These are phyloP conservation scores for Nasua narica DNA, from an alignment of 2,797 vertebrate species.

Conservation along the genomic window DNA sequence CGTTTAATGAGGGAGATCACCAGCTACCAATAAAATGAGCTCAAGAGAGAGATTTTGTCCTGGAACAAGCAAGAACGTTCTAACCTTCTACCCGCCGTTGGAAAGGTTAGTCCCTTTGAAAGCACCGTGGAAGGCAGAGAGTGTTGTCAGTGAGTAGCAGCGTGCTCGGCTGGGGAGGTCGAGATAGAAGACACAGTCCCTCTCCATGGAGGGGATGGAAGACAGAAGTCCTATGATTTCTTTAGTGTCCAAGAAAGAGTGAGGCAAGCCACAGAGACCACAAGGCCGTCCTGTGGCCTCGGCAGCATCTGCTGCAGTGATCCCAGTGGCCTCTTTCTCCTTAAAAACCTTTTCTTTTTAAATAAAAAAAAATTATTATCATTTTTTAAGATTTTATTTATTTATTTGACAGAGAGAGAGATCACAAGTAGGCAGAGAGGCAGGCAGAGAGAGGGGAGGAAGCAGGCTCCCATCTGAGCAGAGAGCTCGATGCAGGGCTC, in stretches of 20 bases:
- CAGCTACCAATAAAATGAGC: conserved; percentile 8
- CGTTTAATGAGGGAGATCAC: not conserved
- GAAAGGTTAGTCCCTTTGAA: not conserved
- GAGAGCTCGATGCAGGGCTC: no score
- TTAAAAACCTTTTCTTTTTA: not conserved
- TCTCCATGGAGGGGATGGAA: no score
- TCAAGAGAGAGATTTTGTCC: not conserved
- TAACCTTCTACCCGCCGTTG: not conserved
- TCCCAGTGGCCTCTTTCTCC: not conserved
- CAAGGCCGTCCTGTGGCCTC: not conserved
- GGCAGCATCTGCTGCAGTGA: not conserved
- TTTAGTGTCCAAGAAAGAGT: not conserved
- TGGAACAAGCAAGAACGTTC: not conserved
- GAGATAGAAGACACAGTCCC: not conserved
- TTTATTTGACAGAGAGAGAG: no score
- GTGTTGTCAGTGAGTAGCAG: not conserved
- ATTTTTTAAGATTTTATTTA: no score
- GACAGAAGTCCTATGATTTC: not conserved
- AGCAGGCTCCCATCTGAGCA: no score
- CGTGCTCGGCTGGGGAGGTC: not conserved
- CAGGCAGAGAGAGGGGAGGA: no score
- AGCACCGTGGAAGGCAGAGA: not conserved
- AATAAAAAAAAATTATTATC: no score
- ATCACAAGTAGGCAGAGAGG: no score
- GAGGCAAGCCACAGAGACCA: not conserved